Evolutionary conservation across 2,888 invertebrate genomes (phyloP), one percentile per base, ranked within the genome.

Genomic region (Charanyca ferruginea): DNA sequence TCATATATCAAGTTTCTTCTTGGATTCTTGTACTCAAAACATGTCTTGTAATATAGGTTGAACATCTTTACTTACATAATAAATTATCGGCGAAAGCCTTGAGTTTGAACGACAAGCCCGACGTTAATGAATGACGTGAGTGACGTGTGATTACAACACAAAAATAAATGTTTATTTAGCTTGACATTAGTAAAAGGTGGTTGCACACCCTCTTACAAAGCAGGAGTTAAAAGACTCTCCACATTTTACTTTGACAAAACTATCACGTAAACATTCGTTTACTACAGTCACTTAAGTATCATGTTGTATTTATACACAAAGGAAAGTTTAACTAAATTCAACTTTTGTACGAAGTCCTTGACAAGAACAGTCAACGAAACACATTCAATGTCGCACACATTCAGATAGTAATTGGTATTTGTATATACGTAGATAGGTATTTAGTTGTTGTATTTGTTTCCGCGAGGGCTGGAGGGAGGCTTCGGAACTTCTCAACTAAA

Each of bases 401-500:
- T 73, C 66, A 63, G 58, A 66, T 62, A 66, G 61, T 77, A 77
- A 65, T 77, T 66, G 58, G 35, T 59, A 78, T 72, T 71, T 57
- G 45, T 77, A 62, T 60, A 52, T 1, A 2, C 13, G 13, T 5
- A 38, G 38, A 4, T 38, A 35, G 35, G 8, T 28, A 28, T 35
- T 11, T 47, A 66, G 67, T 62, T 77, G 73, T 67, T 67, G 64
- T 58, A 68, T 64, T 62, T 73, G 74, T 79, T 63, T 44, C 60
- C 48, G 67, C 44, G 42, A 49, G 45, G 18, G 66, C 45, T 20
- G 69, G 54, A 51, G 48, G 22, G 52, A 66, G 68, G 53, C 68
- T 57, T 51, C 53, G 51, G 20, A 75, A 78, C 65, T 72, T 79
- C 45, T 41, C 64, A 79, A 74, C 67, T 75, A 70, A 77, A 83